Conservation (phyloP, 2,113 vertebrate genomes). For the Triplophysa dalaica region DNA sequence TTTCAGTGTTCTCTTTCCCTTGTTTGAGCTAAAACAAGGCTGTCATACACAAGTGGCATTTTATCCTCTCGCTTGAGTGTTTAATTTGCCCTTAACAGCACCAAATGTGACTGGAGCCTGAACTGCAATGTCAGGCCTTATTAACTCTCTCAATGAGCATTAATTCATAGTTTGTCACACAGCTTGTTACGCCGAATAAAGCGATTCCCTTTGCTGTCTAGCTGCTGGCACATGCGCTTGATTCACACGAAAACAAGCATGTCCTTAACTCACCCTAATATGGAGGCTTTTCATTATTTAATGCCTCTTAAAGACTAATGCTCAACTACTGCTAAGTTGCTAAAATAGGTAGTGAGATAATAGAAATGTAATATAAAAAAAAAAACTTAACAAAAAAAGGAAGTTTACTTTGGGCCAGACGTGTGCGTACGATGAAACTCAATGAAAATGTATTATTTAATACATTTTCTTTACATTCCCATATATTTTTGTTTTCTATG, state of each 20-base stretch:
- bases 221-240: conserved; percentile 63
- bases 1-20: not conserved
- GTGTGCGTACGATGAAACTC: too few species aligned
- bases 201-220: conserved; percentile 62
- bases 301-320: conserved; percentile 29
- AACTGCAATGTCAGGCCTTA: conserved; percentile 62
- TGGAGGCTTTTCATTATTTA: conserved; percentile 51
- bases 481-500: too few species aligned
- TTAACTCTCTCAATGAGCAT: conserved; percentile 73
- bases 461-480: too few species aligned
- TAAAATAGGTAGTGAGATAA: conserved; percentile 12
- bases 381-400: too few species aligned
- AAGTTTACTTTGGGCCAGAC: too few species aligned
- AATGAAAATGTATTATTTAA: too few species aligned
- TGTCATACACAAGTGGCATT: conserved; percentile 20
- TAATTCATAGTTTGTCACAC: conserved; percentile 60
- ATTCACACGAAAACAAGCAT: conserved; percentile 51
- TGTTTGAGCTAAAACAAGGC: not conserved
- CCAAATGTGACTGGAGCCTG: conserved; percentile 57
- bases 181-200: conserved; percentile 58
- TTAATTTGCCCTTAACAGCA: conserved; percentile 56
- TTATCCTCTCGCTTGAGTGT: conserved; percentile 14
- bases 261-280: conserved; percentile 61
- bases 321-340: not conserved
- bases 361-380: not conserved